These are phyloP conservation scores for Phoxinus phoxinus DNA, from an alignment of 2,113 vertebrate genomes.

Conservation along the genomic window DNA sequence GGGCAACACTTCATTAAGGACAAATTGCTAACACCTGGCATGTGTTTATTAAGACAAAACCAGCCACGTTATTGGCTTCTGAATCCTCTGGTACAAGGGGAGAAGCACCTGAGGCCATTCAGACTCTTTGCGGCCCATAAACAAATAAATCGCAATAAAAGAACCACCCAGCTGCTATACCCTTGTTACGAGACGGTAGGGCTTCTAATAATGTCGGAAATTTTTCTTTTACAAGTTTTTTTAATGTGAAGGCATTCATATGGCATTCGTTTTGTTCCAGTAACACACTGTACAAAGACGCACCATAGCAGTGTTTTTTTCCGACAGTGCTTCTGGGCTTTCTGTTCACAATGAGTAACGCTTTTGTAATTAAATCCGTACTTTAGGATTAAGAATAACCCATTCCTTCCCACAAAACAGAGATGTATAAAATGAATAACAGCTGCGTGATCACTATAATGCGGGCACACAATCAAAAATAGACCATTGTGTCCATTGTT, in stretches of 20 bases:
- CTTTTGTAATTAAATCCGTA: not conserved
- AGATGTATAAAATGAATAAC: slow-evolving; percentile 26
- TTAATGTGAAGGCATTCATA: slow-evolving; percentile 36
- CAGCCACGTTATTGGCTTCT: slow-evolving; percentile 58
- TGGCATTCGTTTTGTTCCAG: slow-evolving; percentile 16
- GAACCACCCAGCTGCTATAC: slow-evolving; percentile 46
- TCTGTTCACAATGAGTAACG: not conserved
- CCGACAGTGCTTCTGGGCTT: not conserved
- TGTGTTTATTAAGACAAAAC: slow-evolving; percentile 69
- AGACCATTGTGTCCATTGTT: slow-evolving; percentile 20
- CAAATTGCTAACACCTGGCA: slow-evolving; percentile 75
- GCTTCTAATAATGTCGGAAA: slow-evolving; percentile 40
- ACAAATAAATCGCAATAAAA: slow-evolving; percentile 45
- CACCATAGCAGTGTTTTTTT: not conserved
- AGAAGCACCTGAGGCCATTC: slow-evolving; percentile 55
- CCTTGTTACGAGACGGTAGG: slow-evolving; percentile 15
- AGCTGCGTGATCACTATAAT: not conserved
- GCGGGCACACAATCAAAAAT: not conserved
- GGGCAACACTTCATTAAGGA: slow-evolving; percentile 75
- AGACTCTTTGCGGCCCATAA: slow-evolving; percentile 15
- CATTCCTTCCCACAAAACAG: not conserved
- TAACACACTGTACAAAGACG: slow-evolving; percentile 3
- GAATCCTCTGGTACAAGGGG: slow-evolving; percentile 48
- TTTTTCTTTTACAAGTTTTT: slow-evolving; percentile 32
- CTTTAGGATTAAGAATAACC: not conserved